A percentile compares a stretch with the other conserved stretches of the same genome.
phyloP scores from a whole-genome alignment of 2,888 invertebrate genomes.

The Eustalomyia histrio region DNA sequence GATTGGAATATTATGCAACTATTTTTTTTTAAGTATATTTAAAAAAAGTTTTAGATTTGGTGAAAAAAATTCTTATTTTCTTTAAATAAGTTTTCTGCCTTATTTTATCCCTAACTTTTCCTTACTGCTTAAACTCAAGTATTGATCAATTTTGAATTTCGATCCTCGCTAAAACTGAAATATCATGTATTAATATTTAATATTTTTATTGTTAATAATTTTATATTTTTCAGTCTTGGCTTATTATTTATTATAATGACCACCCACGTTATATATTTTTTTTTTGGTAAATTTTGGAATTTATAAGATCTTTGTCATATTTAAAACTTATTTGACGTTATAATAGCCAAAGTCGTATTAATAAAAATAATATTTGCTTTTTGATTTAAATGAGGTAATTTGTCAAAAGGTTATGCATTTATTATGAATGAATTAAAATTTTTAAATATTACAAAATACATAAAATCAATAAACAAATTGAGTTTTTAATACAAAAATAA shows the following conservation, averaged over 20 bases:
- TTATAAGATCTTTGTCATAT: constrained; percentile 53
- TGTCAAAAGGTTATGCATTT: constrained; percentile 37
- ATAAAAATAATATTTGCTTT: constrained; percentile 32
- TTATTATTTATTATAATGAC: neutral
- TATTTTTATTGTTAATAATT: constrained; percentile 43
- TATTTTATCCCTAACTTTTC: too few relatives aligned
- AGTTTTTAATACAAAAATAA: too few relatives aligned
- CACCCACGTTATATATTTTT: constrained; percentile 45
- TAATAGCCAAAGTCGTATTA: constrained; percentile 33
- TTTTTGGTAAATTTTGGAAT: constrained; percentile 20
- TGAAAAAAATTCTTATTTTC: too few relatives aligned
- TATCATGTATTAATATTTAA: constrained; percentile 39
- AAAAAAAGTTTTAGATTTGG: too few relatives aligned
- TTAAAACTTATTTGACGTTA: constrained; percentile 57
- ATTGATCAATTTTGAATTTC: too few relatives aligned
- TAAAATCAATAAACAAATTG: too few relatives aligned
- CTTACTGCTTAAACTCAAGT: too few relatives aligned
- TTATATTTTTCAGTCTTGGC: neutral
- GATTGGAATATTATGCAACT: too few relatives aligned
- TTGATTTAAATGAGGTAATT: constrained; percentile 51
- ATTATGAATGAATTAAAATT: neutral
- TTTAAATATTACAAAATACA: too few relatives aligned
- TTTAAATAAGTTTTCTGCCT: too few relatives aligned
- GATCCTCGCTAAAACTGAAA: constrained; percentile 13
- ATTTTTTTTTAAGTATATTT: too few relatives aligned